Evolutionary conservation across 2,797 vertebrate species (phyloP).

Genomic region (Sebastes itinus): DNA sequence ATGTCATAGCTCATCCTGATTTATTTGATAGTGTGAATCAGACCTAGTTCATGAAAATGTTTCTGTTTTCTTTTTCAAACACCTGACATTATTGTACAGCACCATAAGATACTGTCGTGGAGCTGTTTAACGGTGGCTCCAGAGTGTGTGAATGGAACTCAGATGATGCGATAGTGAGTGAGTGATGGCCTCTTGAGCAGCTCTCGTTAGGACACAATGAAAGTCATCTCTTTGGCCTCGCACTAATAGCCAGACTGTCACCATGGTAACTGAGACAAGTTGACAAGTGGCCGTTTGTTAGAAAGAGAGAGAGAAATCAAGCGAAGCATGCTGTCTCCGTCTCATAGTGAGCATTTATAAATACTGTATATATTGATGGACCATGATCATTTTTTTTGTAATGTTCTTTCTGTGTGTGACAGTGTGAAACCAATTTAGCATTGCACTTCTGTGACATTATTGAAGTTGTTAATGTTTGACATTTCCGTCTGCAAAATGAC

Average conservation of each 20-base stretch:
- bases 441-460: neutral
- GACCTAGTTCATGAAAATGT: no score
- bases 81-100: neutral
- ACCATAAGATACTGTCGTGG: neutral
- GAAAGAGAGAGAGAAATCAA: neutral
- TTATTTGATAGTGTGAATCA: neutral
- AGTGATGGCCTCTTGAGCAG: neutral
- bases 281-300: neutral
- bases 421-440: neutral
- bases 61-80: neutral
- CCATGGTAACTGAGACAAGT: constrained; percentile 20
- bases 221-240: constrained; percentile 16
- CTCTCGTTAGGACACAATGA: constrained; percentile 31
- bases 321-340: neutral
- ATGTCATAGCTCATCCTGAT: neutral
- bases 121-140: no score
- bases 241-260: constrained; percentile 13
- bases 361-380: neutral
- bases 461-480: neutral
- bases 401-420: neutral
- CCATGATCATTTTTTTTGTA: neutral
- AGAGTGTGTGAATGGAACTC: neutral
- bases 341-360: neutral
- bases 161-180: neutral
- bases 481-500: neutral